phyloP scores from a whole-genome alignment of 2,888 invertebrate species.

The Oxytorus armatus region DNA sequence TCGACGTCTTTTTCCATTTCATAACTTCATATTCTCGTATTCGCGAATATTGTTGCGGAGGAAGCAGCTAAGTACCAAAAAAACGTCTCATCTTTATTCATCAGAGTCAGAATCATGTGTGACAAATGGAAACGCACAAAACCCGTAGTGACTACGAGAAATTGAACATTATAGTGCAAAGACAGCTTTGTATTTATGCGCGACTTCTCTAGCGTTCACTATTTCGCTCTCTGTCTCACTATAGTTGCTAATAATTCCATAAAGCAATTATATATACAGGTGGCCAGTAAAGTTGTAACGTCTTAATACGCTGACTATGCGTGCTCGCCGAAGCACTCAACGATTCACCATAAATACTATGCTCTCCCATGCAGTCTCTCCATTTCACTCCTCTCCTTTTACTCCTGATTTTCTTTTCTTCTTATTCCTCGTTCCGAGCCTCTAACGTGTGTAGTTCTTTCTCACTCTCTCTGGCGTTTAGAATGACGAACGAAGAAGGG shows the following conservation, averaged over 20 bases:
- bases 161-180: constrained; percentile 28
- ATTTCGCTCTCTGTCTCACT: constrained; percentile 18
- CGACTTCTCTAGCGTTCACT: neutral
- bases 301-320: constrained; percentile 37
- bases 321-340: constrained; percentile 31
- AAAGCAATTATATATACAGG: constrained; percentile 43
- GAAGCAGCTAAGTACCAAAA: constrained; percentile 15
- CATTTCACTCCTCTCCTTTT: neutral
- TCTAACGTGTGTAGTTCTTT: constrained; percentile 8
- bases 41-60: neutral
- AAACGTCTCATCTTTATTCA: constrained; percentile 22
- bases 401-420: neutral
- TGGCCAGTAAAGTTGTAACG: constrained; percentile 43
- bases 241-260: constrained; percentile 24
- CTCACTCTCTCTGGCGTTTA: neutral
- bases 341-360: constrained; percentile 43
- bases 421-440: constrained; percentile 11
- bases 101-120: constrained; percentile 21
- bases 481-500: neutral
- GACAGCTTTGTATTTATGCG: constrained; percentile 32
- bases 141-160: constrained; percentile 11
- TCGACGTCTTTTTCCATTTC: constrained; percentile 33
- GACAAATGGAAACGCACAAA: constrained; percentile 41
- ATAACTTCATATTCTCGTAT: constrained; percentile 40
- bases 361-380: constrained; percentile 25